phyloP scores from a whole-genome alignment of 2,113 vertebrate genomes.

The Labeo catla region DNA sequence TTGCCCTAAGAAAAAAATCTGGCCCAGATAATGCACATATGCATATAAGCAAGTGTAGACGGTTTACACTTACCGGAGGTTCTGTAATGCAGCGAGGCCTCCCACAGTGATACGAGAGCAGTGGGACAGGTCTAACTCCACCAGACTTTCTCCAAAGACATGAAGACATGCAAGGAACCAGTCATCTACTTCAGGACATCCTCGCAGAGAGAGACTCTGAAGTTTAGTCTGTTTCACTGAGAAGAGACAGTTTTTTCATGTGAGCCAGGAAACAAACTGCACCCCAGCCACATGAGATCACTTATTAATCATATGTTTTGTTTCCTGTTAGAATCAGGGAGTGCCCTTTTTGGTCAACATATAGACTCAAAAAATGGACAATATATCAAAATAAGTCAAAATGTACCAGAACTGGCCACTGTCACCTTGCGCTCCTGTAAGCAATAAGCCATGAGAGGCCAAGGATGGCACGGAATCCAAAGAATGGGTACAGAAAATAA shows the following conservation, averaged over 20 bases:
- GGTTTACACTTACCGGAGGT: slow-evolving; percentile 74
- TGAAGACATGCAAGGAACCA: slow-evolving; percentile 84
- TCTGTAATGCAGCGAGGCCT: slow-evolving; percentile 82
- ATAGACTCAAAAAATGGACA: not conserved
- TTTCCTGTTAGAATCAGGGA: not conserved
- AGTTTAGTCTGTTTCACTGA: slow-evolving; percentile 71
- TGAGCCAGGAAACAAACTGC: not conserved
- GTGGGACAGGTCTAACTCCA: slow-evolving; percentile 81
- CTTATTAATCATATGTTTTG: not conserved
- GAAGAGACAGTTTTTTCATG: not conserved
- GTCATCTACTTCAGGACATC: slow-evolving; percentile 83
- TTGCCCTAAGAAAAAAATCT: not conserved
- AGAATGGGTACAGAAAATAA: not conserved
- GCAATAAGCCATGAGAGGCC: too few relatives aligned
- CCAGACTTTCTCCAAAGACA: slow-evolving; percentile 71
- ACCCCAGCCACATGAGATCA: not conserved
- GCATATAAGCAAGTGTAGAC: not conserved
- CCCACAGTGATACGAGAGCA: slow-evolving; percentile 80
- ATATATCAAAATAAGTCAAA: too few relatives aligned
- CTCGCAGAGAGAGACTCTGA: slow-evolving; percentile 72
- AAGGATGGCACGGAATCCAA: too few relatives aligned
- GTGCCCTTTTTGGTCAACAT: not conserved
- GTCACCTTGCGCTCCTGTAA: too few relatives aligned
- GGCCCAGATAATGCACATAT: not conserved
- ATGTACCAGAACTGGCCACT: too few relatives aligned